phyloP scores from a whole-genome alignment of 1,140 invertebrate species.

The Drosophila erecta region DNA sequence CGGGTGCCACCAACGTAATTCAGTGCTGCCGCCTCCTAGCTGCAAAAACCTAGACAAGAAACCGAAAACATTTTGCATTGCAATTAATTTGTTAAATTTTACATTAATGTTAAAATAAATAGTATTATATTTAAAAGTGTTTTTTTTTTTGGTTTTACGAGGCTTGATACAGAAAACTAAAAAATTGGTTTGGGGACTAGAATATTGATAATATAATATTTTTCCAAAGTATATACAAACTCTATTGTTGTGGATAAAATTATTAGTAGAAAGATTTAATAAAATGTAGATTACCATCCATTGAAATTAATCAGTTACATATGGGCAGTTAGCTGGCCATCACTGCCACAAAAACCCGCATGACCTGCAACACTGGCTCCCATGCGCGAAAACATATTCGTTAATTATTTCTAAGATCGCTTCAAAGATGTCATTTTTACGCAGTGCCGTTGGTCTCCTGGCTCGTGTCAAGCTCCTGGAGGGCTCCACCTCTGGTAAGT shows the following conservation, averaged over 20 bases:
- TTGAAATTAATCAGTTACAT: neutral
- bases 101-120: no score
- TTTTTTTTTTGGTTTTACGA: no score
- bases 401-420: constrained; percentile 30
- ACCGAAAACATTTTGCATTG: neutral
- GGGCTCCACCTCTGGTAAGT: constrained; percentile 33
- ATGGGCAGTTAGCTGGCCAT: neutral
- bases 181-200: no score
- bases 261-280: no score
- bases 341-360: neutral
- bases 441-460: constrained; percentile 26
- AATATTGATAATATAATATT: no score
- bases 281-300: no score
- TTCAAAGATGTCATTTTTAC: constrained; percentile 57
- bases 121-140: no score
- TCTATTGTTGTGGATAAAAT: no score
- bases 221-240: no score
- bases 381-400: constrained; percentile 13
- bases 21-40: neutral
- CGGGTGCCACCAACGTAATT: constrained; percentile 1
- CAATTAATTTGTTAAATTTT: no score
- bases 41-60: neutral
- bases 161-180: no score
- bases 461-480: constrained; percentile 17
- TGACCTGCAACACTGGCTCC: constrained; percentile 10